phyloP scores from a whole-genome alignment of 2,113 vertebrate species.

The Bostrychus sinensis region DNA sequence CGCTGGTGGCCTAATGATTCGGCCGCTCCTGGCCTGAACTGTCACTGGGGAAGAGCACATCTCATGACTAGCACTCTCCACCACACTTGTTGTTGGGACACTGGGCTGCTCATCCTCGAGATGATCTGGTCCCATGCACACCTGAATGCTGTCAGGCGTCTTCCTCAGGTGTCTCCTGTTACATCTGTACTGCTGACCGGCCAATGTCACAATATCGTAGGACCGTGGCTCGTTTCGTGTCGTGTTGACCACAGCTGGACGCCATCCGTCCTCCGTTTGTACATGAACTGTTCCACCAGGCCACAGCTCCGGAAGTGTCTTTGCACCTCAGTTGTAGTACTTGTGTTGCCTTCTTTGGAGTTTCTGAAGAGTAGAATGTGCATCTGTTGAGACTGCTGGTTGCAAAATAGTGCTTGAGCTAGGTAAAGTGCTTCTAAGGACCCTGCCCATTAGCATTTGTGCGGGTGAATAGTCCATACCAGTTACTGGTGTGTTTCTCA shows the following conservation, averaged over 20 bases:
- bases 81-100: not conserved
- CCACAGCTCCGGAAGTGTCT: conserved; percentile 7
- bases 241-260: not conserved
- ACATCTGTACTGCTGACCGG: conserved; percentile 4
- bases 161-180: not conserved
- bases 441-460: not conserved
- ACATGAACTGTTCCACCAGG: conserved; percentile 21
- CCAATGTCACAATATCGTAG: not conserved
- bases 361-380: conserved; percentile 5
- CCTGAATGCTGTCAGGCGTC: not conserved
- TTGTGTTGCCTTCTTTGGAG: not conserved
- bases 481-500: too few relatives aligned
- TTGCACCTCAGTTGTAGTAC: conserved; percentile 19
- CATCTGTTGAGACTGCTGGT: not conserved
- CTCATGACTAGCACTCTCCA: not conserved
- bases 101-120: not conserved
- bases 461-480: too few relatives aligned
- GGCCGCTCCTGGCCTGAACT: not conserved
- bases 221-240: not conserved
- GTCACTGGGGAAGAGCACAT: not conserved
- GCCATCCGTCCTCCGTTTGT: not conserved
- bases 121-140: not conserved
- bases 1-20: not conserved
- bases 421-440: not conserved
- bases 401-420: not conserved